Evolutionary conservation across 2,113 vertebrate species (phyloP).

Genomic region (Brachirus orientalis): DNA sequence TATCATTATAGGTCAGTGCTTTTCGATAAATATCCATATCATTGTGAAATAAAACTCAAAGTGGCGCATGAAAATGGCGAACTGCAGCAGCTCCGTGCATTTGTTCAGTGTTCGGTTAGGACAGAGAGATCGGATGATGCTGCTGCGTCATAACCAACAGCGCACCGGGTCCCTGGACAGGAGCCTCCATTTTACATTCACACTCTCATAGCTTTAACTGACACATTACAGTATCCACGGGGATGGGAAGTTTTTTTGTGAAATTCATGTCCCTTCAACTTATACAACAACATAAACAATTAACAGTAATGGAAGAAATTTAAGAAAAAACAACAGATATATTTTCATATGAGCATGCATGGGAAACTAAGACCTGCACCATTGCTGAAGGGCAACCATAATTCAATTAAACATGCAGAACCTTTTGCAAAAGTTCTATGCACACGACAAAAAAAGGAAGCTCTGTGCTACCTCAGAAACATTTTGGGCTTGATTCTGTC

Average conservation of each 20-base stretch:
- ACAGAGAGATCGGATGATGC: constrained; percentile 66
- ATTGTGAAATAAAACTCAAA: constrained; percentile 40
- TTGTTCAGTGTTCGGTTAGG: constrained; percentile 60
- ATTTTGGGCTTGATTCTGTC: constrained; percentile 49
- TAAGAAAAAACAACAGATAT: constrained; percentile 6
- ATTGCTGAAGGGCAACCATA: constrained; percentile 18
- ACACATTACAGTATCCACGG: constrained; percentile 46
- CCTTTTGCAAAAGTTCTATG: constrained; percentile 39
- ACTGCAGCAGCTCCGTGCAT: constrained; percentile 59
- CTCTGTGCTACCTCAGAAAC: constrained; percentile 34
- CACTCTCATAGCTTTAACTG: constrained; percentile 48
- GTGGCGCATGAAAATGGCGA: constrained; percentile 70
- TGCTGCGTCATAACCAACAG: constrained; percentile 76
- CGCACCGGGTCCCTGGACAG: constrained; percentile 66
- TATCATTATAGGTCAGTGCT: not conserved
- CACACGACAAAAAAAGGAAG: constrained; percentile 51
- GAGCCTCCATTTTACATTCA: constrained; percentile 59
- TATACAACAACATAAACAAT: constrained; percentile 1
- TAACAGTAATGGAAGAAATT: constrained; percentile 10
- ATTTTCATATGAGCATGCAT: constrained; percentile 4
- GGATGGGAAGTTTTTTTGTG: constrained; percentile 58
- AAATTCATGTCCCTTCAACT: constrained; percentile 33
- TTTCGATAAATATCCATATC: not conserved
- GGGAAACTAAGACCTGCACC: constrained; percentile 37
- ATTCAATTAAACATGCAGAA: constrained; percentile 49